Evolutionary conservation across 2,797 vertebrate species (phyloP).

Genomic region (Sebastes minor): DNA sequence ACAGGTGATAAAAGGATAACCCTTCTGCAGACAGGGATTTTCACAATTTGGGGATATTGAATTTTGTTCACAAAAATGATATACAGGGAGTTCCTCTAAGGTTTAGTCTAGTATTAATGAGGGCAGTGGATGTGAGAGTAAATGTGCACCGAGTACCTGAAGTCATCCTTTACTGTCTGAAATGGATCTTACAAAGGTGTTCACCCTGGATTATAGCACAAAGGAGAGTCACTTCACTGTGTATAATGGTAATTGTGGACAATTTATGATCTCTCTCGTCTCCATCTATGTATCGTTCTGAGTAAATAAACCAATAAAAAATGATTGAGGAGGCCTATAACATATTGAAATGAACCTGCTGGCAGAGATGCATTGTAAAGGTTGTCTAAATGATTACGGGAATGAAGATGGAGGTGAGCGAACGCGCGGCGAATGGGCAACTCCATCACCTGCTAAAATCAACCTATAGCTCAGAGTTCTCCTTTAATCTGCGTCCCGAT

Average conservation of each 20-base stretch:
- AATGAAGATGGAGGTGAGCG: conserved; percentile 69
- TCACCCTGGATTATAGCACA: conserved; percentile 57
- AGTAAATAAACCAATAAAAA: conserved; percentile 80
- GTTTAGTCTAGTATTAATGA: conserved; percentile 39
- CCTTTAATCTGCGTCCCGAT: conserved; percentile 65
- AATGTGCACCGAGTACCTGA: conserved; percentile 27
- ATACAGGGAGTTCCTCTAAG: conserved; percentile 8
- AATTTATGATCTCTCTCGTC: conserved; percentile 73
- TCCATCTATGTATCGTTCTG: conserved; percentile 73
- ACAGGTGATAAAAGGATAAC: conserved; percentile 22
- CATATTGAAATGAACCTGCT: conserved; percentile 69
- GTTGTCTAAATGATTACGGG: conserved; percentile 77
- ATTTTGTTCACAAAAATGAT: conserved; percentile 18
- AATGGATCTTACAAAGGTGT: conserved; percentile 62
- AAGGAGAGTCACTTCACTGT: conserved; percentile 64
- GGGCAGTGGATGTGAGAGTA: conserved; percentile 13
- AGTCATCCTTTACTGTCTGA: conserved; percentile 18
- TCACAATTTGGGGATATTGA: conserved; percentile 14
- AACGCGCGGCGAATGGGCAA: conserved; percentile 45
- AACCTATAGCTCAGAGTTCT: conserved; percentile 67
- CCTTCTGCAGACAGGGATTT: neutral
- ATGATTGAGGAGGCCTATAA: conserved; percentile 69
- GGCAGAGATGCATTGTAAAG: conserved; percentile 75
- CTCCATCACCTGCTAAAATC: conserved; percentile 74
- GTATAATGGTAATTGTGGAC: conserved; percentile 69